phyloP scores from a whole-genome alignment of 2,113 vertebrate species.

The Pangasianodon hypophthalmus region DNA sequence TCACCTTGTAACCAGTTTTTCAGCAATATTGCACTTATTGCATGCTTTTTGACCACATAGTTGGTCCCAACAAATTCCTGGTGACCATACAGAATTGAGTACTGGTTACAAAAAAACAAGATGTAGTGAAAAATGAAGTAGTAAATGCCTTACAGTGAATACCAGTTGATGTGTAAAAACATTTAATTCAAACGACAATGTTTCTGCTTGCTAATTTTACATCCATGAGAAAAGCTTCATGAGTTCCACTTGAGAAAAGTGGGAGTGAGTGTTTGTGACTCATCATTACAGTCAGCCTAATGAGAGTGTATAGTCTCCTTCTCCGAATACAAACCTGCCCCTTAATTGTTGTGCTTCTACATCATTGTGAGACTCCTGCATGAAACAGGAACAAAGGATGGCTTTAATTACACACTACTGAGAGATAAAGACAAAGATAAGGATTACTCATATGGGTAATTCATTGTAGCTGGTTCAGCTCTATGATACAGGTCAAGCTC shows the following conservation, averaged over 20 bases:
- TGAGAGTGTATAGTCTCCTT: conserved; percentile 54
- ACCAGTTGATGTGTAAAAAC: not conserved
- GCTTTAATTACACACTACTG: conserved; percentile 54
- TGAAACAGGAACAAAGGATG: conserved; percentile 34
- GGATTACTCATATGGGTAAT: not conserved
- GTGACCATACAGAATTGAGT: not conserved
- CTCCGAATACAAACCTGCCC: conserved; percentile 51
- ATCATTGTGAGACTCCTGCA: not conserved
- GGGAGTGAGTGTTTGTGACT: conserved; percentile 48
- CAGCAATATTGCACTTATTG: not conserved
- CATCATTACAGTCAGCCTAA: conserved; percentile 56
- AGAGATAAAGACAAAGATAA: not conserved
- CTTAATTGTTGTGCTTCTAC: conserved; percentile 52
- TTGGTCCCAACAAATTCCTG: not conserved
- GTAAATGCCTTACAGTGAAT: not conserved
- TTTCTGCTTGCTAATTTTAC: not conserved
- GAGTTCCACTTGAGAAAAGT: not conserved
- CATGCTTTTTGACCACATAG: not conserved
- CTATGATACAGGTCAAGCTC: not conserved
- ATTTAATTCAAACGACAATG: not conserved
- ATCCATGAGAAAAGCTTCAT: not conserved
- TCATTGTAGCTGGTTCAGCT: not conserved
- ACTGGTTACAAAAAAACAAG: not conserved
- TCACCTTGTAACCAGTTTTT: not conserved
- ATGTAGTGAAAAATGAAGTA: not conserved